A percentile compares a stretch with the other conserved stretches of the same genome.
phyloP scores from a whole-genome alignment of 2,797 vertebrate genomes.

The Arremon aurantiirostris region DNA sequence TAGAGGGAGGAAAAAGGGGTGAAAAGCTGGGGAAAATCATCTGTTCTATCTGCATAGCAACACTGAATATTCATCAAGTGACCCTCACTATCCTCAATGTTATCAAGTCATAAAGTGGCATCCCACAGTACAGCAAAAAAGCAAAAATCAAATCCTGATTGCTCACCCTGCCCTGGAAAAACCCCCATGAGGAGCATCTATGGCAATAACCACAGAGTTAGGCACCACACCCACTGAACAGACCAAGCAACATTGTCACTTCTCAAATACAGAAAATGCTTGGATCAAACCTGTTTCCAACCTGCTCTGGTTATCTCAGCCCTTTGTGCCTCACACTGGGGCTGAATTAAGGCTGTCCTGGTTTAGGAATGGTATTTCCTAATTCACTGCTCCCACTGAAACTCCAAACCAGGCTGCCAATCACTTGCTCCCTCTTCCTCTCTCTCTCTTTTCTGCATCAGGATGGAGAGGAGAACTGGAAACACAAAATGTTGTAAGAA shows the following conservation, averaged over 20 bases:
- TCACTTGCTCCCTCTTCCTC: accelerated
- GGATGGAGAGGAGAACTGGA: not conserved
- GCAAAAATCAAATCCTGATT: not conserved
- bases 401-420: not conserved
- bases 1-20: not conserved
- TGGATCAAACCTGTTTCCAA: not conserved
- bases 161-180: not conserved
- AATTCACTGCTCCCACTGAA: not conserved
- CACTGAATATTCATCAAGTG: not conserved
- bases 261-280: not conserved
- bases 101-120: not conserved
- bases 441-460: not conserved
- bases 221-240: not conserved
- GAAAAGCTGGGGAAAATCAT: not conserved
- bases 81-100: not conserved
- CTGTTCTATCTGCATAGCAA: not conserved
- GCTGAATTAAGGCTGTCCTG: not conserved
- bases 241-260: not conserved
- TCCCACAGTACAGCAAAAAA: not conserved
- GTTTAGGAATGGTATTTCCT: not conserved
- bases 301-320: not conserved
- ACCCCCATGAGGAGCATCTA: not conserved
- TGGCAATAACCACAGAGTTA: not conserved
- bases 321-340: not conserved
- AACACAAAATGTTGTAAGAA: not conserved